Conservation (phyloP, 2,888 invertebrate genomes). For the Scaptomyza tumidula region DNA sequence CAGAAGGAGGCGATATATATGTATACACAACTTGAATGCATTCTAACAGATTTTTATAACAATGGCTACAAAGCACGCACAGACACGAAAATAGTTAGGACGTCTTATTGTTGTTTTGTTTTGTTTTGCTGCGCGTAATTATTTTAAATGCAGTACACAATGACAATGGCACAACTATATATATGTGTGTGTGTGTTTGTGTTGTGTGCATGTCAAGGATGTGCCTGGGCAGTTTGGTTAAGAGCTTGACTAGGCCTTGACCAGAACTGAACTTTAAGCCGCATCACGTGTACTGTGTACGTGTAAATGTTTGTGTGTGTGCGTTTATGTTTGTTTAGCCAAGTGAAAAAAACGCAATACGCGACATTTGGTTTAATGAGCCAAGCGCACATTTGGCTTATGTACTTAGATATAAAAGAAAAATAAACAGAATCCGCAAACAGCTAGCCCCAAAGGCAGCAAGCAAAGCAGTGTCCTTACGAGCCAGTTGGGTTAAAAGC, state of each 20-base stretch:
- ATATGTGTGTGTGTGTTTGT: not conserved
- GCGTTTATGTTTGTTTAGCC: constrained; percentile 20
- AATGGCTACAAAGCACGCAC: constrained; percentile 23
- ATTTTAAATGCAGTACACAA: constrained; percentile 54
- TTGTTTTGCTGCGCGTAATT: constrained; percentile 47
- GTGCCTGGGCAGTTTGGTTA: constrained; percentile 35
- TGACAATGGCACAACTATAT: not conserved
- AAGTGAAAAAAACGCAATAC: constrained; percentile 38
- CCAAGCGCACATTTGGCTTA: constrained; percentile 43
- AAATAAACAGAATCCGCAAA: constrained; percentile 10
- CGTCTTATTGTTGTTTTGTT: constrained; percentile 23
- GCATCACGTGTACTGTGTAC: constrained; percentile 45
- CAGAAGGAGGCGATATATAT: not conserved
- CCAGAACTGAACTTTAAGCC: constrained; percentile 55
- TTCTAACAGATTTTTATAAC: constrained; percentile 60
- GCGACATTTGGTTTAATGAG: constrained; percentile 61
- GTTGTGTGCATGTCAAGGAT: constrained; percentile 60
- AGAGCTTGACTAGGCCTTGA: constrained; percentile 57
- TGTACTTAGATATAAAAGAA: constrained; percentile 26
- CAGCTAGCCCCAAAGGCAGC: constrained; percentile 17
- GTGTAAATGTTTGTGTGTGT: not conserved
- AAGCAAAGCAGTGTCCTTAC: constrained; percentile 31
- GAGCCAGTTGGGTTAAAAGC: constrained; percentile 12
- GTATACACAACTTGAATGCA: constrained; percentile 14
- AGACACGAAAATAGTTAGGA: constrained; percentile 18